Percentiles rank a stretch among this genome's conserved stretches.
These are phyloP conservation scores for Acanthosepion esculentum DNA, from an alignment of 2,888 invertebrate genomes.

Conservation along the genomic window DNA sequence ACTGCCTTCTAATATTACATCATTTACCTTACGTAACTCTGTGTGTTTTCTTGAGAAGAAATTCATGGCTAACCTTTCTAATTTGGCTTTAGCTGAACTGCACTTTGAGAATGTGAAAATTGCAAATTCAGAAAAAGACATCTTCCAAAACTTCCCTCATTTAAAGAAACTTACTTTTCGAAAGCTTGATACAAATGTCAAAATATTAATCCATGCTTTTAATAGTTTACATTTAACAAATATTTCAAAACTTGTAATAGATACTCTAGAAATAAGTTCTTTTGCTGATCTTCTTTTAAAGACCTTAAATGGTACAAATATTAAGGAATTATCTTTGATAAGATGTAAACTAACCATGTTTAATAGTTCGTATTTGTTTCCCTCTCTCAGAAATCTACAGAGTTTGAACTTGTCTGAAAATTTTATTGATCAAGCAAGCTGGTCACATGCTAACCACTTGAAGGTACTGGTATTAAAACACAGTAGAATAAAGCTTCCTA, in stretches of 20 bases:
- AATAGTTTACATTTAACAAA: background rate
- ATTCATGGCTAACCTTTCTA: constrained; percentile 19
- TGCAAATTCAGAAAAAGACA: background rate
- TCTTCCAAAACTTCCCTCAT: background rate
- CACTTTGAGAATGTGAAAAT: background rate
- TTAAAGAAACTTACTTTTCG: background rate
- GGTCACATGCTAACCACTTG: background rate
- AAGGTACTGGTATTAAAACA: background rate
- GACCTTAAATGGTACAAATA: background rate
- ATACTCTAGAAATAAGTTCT: background rate
- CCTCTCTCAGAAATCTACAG: background rate
- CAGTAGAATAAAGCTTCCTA: background rate
- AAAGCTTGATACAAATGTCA: background rate
- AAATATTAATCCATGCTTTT: background rate
- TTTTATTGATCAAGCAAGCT: background rate
- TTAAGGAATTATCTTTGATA: background rate
- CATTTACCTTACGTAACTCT: background rate
- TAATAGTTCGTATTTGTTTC: background rate
- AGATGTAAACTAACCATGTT: background rate
- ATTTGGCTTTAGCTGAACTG: background rate
- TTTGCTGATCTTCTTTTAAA: background rate
- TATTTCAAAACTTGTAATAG: background rate
- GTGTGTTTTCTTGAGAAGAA: background rate
- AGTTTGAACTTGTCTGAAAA: background rate
- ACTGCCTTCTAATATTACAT: background rate